Evolutionary conservation across 2,888 invertebrate genomes (phyloP).

Genomic region (Arenicola marina): DNA sequence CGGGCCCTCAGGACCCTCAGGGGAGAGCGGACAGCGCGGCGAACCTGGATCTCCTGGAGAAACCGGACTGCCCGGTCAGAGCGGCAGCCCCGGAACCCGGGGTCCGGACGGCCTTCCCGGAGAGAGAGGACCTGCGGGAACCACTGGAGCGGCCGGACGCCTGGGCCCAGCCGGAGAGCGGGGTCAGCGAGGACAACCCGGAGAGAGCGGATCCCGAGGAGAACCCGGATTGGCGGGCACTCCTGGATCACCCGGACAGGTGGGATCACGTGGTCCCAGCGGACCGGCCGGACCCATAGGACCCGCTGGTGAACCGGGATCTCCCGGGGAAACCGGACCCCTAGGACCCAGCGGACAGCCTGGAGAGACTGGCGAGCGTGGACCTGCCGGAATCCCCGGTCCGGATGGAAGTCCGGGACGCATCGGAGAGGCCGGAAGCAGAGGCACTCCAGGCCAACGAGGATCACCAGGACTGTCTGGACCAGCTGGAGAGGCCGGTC

Average conservation of each 20-base stretch:
- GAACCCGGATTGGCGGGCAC: constrained; percentile 1
- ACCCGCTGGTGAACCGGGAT: constrained; percentile 13
- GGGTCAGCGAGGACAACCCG: constrained; percentile 37
- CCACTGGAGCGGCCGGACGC: constrained; percentile 40
- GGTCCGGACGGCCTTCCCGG: too few relatives aligned
- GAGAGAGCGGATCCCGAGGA: constrained; percentile 60
- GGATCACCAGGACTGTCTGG: constrained; percentile 9
- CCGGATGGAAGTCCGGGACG: background rate
- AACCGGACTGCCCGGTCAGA: too few relatives aligned
- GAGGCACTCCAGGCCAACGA: constrained; percentile 3
- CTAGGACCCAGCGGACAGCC: background rate
- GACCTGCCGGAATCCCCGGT: background rate
- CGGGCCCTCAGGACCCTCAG: too few relatives aligned
- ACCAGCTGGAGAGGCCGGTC: constrained; percentile 22
- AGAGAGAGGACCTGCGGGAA: too few relatives aligned
- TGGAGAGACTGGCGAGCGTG: background rate
- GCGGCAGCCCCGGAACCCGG: too few relatives aligned
- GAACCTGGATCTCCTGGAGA: too few relatives aligned
- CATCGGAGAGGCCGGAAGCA: background rate
- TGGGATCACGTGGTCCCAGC: background rate
- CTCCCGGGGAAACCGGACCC: constrained; percentile 9
- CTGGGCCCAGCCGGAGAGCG: background rate
- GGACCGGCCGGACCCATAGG: constrained; percentile 17
- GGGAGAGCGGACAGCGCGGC: too few relatives aligned
- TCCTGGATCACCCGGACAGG: constrained; percentile 11